phyloP scores from a whole-genome alignment of 2,113 vertebrate genomes.

The Meleagris gallopavo region DNA sequence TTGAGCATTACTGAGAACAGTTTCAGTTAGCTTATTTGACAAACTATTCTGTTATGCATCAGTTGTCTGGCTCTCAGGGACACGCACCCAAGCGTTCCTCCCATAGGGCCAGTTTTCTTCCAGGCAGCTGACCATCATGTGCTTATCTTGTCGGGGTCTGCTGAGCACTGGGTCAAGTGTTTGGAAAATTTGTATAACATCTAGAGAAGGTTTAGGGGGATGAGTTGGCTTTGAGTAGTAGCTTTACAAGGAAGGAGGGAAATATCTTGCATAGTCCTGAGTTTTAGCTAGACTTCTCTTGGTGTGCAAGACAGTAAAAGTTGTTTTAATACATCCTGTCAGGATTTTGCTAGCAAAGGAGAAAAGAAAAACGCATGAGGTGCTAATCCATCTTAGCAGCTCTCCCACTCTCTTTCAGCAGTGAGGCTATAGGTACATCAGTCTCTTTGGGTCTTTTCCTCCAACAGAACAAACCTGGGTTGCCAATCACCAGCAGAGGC shows the following conservation, averaged over 20 bases:
- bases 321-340: background rate
- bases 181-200: background rate
- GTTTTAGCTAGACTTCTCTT: background rate
- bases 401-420: background rate
- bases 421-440: background rate
- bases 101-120: background rate
- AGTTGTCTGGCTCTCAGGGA: background rate
- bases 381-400: background rate
- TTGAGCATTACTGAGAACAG: background rate
- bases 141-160: accelerated
- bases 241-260: background rate
- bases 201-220: background rate
- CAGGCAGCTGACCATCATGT: accelerated
- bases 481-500: background rate
- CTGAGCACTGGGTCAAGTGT: background rate
- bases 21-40: background rate
- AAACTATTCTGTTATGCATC: accelerated
- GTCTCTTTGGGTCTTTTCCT: background rate
- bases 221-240: background rate
- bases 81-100: background rate
- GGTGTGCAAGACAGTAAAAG: accelerated
- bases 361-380: background rate
- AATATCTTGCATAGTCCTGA: background rate
- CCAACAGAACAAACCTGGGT: background rate
- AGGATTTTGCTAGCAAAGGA: background rate